Percentiles rank a stretch among this genome's conserved stretches.
Conservation (phyloP, 1,140 invertebrate genomes). For the Tribolium castaneum region DNA sequence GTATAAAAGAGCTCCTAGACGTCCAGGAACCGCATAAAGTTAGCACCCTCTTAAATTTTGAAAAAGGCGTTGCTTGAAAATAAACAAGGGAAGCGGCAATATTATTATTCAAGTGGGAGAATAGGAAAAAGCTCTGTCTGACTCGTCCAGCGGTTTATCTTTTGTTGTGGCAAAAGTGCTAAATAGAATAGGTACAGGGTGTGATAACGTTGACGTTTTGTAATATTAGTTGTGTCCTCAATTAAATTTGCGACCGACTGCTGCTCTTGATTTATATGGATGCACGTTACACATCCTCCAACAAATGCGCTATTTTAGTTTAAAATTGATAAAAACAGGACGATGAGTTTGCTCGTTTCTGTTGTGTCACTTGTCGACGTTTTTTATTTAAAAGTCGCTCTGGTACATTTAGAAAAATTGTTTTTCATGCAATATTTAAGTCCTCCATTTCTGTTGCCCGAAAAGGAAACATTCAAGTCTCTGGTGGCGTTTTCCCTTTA, state of each 20-base stretch:
- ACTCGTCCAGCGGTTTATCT: neutral
- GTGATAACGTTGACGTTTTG: conserved; percentile 1
- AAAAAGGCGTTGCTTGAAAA: neutral
- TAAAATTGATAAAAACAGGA: conserved; percentile 13
- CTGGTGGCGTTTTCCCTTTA: neutral
- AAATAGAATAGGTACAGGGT: neutral
- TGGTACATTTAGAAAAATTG: conserved; percentile 17
- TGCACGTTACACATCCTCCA: neutral
- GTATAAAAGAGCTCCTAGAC: neutral
- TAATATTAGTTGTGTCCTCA: conserved; percentile 16
- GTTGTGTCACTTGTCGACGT: conserved; percentile 6
- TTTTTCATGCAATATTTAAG: conserved; percentile 13
- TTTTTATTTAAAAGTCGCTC: conserved; percentile 18
- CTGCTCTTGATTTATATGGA: neutral
- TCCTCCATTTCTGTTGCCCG: neutral
- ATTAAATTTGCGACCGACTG: conserved; percentile 4
- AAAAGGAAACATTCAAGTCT: conserved; percentile 10
- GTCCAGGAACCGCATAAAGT: neutral
- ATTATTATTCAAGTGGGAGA: too few species aligned
- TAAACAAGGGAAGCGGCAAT: neutral
- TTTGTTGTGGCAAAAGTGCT: neutral
- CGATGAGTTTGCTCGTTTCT: neutral
- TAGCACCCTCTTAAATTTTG: neutral
- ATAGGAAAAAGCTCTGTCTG: neutral
- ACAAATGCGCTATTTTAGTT: conserved; percentile 6